Percentiles rank a stretch among this genome's conserved stretches.
These are phyloP conservation scores for roundworm (Caenorhabditis elegans) DNA, from an alignment of 1,140 invertebrate species.

Conservation along the genomic window DNA sequence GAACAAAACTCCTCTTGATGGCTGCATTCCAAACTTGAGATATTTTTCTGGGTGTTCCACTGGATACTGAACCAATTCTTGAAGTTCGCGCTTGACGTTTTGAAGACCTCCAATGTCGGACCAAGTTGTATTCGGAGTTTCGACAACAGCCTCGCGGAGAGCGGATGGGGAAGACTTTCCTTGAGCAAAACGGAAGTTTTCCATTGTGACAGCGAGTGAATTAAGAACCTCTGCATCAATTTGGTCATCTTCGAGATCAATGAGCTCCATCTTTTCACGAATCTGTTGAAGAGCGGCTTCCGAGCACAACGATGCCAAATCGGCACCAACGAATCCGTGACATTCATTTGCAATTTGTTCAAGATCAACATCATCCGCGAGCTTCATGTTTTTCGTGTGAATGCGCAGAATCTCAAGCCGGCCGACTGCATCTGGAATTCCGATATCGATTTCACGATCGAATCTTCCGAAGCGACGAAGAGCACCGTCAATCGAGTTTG, in stretches of 20 bases:
- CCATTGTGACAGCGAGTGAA: constrained; percentile 94
- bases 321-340: constrained; percentile 95
- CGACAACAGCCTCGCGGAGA: constrained; percentile 93
- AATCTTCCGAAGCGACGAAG: constrained; percentile 94
- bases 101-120: constrained; percentile 94
- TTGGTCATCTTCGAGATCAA: constrained; percentile 96
- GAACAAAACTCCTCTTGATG: constrained; percentile 93
- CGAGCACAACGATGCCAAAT: constrained; percentile 94
- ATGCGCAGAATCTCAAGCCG: constrained; percentile 94
- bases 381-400: constrained; percentile 99
- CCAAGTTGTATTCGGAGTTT: constrained; percentile 96
- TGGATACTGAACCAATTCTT: constrained; percentile 95
- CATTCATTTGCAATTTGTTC: constrained; percentile 96
- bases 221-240: constrained; percentile 97
- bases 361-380: constrained; percentile 93
- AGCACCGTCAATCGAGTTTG: constrained; percentile 96
- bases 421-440: constrained; percentile 96
- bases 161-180: constrained; percentile 96
- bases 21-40: constrained; percentile 98
- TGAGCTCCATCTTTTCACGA: constrained; percentile 98
- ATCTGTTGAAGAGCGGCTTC: constrained; percentile 98
- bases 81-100: constrained; percentile 92
- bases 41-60: constrained; percentile 98
- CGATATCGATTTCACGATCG: constrained; percentile 80
- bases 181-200: constrained; percentile 97